Conservation (phyloP, 2,797 vertebrate species). For the Diceros bicornis region DNA sequence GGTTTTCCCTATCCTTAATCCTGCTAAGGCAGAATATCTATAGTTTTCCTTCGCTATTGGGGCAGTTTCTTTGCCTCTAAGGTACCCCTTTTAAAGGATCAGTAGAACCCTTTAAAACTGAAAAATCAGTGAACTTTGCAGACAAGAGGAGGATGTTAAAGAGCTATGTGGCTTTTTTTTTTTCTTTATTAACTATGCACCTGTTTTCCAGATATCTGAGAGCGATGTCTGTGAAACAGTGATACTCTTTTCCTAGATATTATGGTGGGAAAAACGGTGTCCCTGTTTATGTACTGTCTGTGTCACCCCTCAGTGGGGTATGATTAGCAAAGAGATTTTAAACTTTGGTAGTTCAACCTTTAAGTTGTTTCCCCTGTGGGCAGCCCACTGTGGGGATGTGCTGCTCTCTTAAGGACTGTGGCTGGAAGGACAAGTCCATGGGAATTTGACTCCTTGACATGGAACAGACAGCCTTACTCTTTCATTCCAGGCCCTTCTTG, state of each 20-base stretch:
- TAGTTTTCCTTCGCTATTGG: neutral
- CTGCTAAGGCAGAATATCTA: neutral
- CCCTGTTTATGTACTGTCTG: neutral
- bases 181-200: neutral
- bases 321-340: conserved; percentile 30
- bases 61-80: conserved; percentile 15
- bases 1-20: neutral
- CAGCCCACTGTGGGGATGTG: neutral
- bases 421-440: neutral
- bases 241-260: neutral
- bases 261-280: neutral
- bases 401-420: neutral
- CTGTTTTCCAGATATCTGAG: neutral
- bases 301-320: neutral
- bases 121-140: conserved; percentile 33
- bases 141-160: neutral
- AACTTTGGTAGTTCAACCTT: neutral
- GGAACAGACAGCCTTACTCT: neutral
- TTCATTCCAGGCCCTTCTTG: conserved; percentile 26
- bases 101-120: conserved; percentile 20
- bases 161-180: neutral
- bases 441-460: conserved; percentile 34
- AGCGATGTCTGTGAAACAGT: neutral
- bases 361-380: neutral
- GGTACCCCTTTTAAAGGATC: neutral